phyloP scores from a whole-genome alignment of 2,888 invertebrate genomes.

The Mamestra brassicae region DNA sequence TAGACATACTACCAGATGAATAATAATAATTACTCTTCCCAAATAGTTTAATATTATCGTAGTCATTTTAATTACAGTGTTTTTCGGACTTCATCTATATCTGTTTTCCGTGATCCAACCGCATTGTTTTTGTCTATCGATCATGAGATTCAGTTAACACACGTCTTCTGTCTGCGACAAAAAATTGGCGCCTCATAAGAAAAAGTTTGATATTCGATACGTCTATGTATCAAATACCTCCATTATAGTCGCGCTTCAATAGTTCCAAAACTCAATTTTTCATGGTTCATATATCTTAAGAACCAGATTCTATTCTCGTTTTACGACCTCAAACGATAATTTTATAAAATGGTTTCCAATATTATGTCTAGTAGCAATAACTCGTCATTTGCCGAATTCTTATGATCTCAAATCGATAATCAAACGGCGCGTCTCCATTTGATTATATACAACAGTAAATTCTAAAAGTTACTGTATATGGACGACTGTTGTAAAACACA shows the following conservation, averaged over 20 bases:
- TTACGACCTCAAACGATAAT: constrained; percentile 65
- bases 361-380: constrained; percentile 69
- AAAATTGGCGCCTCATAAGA: constrained; percentile 83
- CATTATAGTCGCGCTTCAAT: constrained; percentile 78
- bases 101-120: constrained; percentile 56
- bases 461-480: constrained; percentile 51
- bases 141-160: constrained; percentile 61
- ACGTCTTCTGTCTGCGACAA: constrained; percentile 60
- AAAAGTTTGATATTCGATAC: constrained; percentile 80
- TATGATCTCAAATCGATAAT: constrained; percentile 54
- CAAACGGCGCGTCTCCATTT: constrained; percentile 44
- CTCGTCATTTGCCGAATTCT: constrained; percentile 64
- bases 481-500: constrained; percentile 62
- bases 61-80: constrained; percentile 27
- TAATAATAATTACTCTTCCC: constrained; percentile 1
- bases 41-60: neutral
- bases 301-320: constrained; percentile 73
- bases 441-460: constrained; percentile 61
- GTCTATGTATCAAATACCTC: constrained; percentile 73
- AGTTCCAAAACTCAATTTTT: constrained; percentile 81
- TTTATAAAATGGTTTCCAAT: constrained; percentile 63
- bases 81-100: constrained; percentile 23
- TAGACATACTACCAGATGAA: neutral
- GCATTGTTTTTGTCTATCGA: constrained; percentile 61
- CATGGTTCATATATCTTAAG: constrained; percentile 77